Evolutionary conservation across 2,888 invertebrate genomes (phyloP).

Genomic region (Dexiosoma caninum): DNA sequence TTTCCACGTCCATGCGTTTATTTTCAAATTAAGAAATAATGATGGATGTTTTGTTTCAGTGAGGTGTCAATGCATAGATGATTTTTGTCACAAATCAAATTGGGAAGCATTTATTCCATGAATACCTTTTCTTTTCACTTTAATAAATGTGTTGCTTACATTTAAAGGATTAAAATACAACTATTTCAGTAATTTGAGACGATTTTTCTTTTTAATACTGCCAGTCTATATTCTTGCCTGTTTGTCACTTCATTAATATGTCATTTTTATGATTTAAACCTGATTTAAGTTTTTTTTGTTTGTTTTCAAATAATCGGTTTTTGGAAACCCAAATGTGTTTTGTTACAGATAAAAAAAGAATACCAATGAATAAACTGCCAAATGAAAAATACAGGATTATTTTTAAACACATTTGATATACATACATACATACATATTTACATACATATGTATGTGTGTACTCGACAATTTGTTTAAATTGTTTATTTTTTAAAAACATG

Average conservation of each 20-base stretch:
- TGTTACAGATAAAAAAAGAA: constrained; percentile 31
- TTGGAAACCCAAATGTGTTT: constrained; percentile 14
- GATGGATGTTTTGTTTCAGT: constrained; percentile 24
- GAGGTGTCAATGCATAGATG: constrained; percentile 57
- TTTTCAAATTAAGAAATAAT: constrained; percentile 40
- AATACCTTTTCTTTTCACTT: constrained; percentile 33
- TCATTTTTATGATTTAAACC: constrained; percentile 33
- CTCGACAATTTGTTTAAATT: background rate
- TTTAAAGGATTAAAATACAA: constrained; percentile 59
- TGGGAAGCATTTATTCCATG: constrained; percentile 2
- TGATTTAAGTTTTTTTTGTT: constrained; percentile 16
- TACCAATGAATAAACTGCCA: constrained; percentile 2
- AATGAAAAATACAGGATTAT: constrained; percentile 48
- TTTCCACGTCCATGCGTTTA: background rate
- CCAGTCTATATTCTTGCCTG: constrained; percentile 14
- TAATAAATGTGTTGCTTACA: constrained; percentile 33
- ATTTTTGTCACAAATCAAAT: constrained; percentile 57
- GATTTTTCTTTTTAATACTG: constrained; percentile 40
- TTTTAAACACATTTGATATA: constrained; percentile 42
- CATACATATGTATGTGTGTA: background rate
- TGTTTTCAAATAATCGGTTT: constrained; percentile 45
- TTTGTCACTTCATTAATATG: constrained; percentile 6
- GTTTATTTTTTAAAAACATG: background rate
- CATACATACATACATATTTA: too few relatives aligned
- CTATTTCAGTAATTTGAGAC: constrained; percentile 60